Base-by-base conservation (phyloP, 2,797 vertebrate species). In the Melanotaenia nigrans region DNA sequence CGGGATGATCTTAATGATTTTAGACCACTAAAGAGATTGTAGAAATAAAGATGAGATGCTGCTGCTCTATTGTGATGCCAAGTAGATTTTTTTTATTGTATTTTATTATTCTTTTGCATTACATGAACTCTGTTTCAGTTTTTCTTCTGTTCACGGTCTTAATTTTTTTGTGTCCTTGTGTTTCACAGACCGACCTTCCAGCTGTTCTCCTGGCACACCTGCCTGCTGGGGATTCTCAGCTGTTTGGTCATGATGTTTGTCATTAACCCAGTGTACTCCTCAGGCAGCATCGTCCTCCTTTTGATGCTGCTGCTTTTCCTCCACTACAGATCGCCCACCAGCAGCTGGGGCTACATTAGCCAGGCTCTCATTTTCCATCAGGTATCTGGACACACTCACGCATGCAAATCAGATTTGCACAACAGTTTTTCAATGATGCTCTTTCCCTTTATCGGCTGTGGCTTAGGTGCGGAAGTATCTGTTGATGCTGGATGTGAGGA, bases 341-440 rank as follows among this genome's bases (percentile, higher is more conserved):
- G 96, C 89, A 96, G 96, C 86, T 98, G 97, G 97, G 97, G 97
- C 81, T 97, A 97, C 54, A 96, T 98, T 90, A 98, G 97, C 94
- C 97, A 98, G 88, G 97, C 97, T 28, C 94, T 98, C 83, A 97
- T 98, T 68, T 97, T 97, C 89, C 97, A 98, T 74, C 96, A 97
- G 95, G 96, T 96, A 76, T n/a, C 64, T 25, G 22, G 35, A 58
- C 42, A 60, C 14, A 35, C 61, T 56, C 25, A 12, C 33, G 63
- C 61, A 62, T 62, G 53, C 32, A 49, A 35, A 12, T 63, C 33
- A 62, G 16, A 18, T 36, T 13, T 2, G 22, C 1, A 22, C 5
- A 5, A 2, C 32, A 12, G 32, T 35, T 33, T 53, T 10, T 40
- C 53, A 42, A 20, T n/a, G 5, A n/a, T 4, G 0, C 6, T 7